Evolutionary conservation across 1,140 invertebrate genomes (phyloP).

Genomic region (Calycopis cecrops): DNA sequence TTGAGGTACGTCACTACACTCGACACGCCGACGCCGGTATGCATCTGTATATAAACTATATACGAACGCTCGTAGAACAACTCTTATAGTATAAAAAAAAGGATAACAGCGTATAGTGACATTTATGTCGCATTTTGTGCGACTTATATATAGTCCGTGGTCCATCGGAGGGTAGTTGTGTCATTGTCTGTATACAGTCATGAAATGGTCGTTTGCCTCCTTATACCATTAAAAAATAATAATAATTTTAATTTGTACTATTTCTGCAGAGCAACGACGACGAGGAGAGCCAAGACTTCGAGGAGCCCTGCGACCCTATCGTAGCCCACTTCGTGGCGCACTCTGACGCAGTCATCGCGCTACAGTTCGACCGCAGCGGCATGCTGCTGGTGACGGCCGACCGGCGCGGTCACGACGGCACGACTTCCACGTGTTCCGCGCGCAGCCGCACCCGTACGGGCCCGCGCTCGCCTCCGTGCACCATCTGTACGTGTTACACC

Average conservation of each 20-base stretch:
- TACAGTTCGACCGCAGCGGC: slow-evolving; percentile 95
- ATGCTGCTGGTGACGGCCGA: slow-evolving; percentile 94
- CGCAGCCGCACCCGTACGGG: slow-evolving; percentile 79
- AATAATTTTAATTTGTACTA: neutral
- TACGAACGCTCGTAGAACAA: too few species aligned
- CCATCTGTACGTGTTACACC: slow-evolving; percentile 95
- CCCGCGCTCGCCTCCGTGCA: slow-evolving; percentile 89
- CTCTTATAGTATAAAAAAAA: too few species aligned
- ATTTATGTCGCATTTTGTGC: too few species aligned
- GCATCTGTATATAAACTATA: too few species aligned
- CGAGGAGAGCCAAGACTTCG: slow-evolving; percentile 75
- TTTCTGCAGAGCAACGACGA: slow-evolving; percentile 72
- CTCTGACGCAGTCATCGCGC: slow-evolving; percentile 90
- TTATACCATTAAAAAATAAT: too few species aligned
- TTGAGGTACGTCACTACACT: slow-evolving; percentile 75
- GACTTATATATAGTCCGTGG: too few species aligned
- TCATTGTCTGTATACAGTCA: too few species aligned
- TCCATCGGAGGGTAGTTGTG: too few species aligned
- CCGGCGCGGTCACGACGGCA: slow-evolving; percentile 94
- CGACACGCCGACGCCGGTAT: too few species aligned
- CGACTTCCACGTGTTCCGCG: slow-evolving; percentile 96
- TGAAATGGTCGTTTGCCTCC: too few species aligned
- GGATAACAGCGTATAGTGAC: too few species aligned
- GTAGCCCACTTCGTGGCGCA: slow-evolving; percentile 97
- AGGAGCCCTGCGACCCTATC: slow-evolving; percentile 79